Evolutionary conservation across 2,113 vertebrate genomes (phyloP).

Genomic region (Podilymbus podiceps): DNA sequence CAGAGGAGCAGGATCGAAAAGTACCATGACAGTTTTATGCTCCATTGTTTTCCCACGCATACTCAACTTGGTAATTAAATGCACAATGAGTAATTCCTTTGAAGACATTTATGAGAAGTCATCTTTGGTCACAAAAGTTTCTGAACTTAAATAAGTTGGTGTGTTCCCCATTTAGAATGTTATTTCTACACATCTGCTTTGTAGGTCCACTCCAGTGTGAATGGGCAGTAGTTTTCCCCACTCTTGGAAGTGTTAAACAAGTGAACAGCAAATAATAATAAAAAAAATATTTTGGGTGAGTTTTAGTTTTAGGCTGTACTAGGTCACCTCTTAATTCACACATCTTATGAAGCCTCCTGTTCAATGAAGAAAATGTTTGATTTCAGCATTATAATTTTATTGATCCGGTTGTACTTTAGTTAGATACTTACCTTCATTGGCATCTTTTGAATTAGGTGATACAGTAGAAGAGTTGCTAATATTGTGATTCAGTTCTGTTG

Average conservation of each 20-base stretch:
- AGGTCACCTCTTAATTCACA: neutral
- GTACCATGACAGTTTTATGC: neutral
- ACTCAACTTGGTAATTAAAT: slow-evolving; percentile 1
- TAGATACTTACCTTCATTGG: slow-evolving; percentile 31
- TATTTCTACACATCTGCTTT: neutral
- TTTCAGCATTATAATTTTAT: neutral
- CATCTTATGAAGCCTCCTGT: neutral
- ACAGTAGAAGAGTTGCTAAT: slow-evolving; percentile 33
- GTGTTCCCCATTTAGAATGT: neutral
- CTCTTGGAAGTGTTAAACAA: neutral
- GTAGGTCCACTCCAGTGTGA: neutral
- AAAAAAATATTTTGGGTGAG: neutral
- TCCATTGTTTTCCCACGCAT: neutral
- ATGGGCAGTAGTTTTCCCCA: neutral
- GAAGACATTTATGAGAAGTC: neutral
- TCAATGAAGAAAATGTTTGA: neutral
- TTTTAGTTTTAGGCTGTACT: neutral
- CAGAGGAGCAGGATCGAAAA: neutral
- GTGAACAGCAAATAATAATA: neutral
- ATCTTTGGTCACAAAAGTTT: neutral
- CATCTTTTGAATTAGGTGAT: slow-evolving; percentile 21
- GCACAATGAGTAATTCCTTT: neutral
- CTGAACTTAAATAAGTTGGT: neutral
- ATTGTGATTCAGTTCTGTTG: neutral
- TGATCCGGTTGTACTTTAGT: neutral